phyloP scores from a whole-genome alignment of 1,140 invertebrate species.

The Trichoplusia ni region DNA sequence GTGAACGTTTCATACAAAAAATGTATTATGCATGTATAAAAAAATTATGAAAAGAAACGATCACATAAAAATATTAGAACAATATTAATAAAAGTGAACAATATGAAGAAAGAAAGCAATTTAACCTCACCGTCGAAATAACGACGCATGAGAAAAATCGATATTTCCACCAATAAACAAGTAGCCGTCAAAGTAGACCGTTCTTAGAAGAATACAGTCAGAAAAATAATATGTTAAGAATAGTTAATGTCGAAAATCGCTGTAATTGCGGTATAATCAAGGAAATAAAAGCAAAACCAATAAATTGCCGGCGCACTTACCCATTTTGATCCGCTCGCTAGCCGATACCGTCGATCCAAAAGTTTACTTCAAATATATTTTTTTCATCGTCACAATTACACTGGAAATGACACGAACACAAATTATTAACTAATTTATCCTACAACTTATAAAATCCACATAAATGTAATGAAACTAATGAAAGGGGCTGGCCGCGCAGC shows the following conservation, averaged over 20 bases:
- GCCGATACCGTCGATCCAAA: slow-evolving; percentile 39
- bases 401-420: slow-evolving; percentile 52
- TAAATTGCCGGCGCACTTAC: slow-evolving; percentile 65
- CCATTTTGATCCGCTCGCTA: slow-evolving; percentile 60
- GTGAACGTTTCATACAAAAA: too few relatives aligned
- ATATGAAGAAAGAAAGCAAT: slow-evolving; percentile 7
- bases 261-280: neutral
- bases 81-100: too few relatives aligned
- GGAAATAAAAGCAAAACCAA: slow-evolving; percentile 27
- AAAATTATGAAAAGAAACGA: too few relatives aligned
- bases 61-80: too few relatives aligned
- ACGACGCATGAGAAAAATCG: slow-evolving; percentile 71
- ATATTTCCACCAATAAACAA: slow-evolving; percentile 67
- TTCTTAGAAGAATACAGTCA: slow-evolving; percentile 32
- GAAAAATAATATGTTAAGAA: neutral
- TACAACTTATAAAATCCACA: slow-evolving; percentile 38
- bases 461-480: slow-evolving; percentile 43
- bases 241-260: neutral
- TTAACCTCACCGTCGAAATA: slow-evolving; percentile 40
- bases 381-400: slow-evolving; percentile 64
- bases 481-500: slow-evolving; percentile 20
- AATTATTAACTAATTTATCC: slow-evolving; percentile 25
- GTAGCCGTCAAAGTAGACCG: neutral
- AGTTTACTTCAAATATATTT: slow-evolving; percentile 42
- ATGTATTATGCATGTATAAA: too few relatives aligned